A percentile compares a stretch with the other conserved stretches of the same genome.
Conservation (phyloP, 2,888 invertebrate genomes). For the Torymus texanus region DNA sequence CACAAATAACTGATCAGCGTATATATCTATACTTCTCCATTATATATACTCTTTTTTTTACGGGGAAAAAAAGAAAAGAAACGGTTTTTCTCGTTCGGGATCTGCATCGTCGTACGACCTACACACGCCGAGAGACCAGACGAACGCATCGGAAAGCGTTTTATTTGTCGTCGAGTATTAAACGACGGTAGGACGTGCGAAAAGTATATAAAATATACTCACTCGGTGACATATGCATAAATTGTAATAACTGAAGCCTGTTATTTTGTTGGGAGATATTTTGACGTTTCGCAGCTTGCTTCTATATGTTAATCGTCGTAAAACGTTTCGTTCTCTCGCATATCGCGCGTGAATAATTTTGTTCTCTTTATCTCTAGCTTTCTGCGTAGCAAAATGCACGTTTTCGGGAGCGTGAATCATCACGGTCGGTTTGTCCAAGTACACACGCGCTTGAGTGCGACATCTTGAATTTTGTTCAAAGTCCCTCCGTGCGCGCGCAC, state of each 20-base stretch:
- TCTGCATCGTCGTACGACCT: neutral
- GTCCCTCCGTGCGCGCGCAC: no score
- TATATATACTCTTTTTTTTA: neutral
- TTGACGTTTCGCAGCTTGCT: no score
- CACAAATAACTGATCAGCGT: slow-evolving; percentile 14
- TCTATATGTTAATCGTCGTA: no score
- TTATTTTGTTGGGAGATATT: neutral
- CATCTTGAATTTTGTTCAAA: neutral
- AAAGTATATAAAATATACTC: no score
- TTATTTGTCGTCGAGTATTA: no score
- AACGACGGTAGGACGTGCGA: no score
- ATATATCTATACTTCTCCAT: neutral
- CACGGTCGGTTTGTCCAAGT: no score
- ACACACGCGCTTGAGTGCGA: neutral
- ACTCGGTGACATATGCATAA: slow-evolving; percentile 27
- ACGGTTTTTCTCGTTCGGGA: slow-evolving; percentile 32
- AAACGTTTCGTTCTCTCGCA: slow-evolving; percentile 3
- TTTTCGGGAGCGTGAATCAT: no score
- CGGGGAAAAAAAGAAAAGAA: no score
- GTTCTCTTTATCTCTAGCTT: neutral
- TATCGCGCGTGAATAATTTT: neutral
- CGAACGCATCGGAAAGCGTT: no score
- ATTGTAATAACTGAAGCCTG: slow-evolving; percentile 54
- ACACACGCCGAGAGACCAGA: no score
- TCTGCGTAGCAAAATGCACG: neutral